Conservation (phyloP, 2,888 invertebrate species). For the Dromius quadrimaculatus region DNA sequence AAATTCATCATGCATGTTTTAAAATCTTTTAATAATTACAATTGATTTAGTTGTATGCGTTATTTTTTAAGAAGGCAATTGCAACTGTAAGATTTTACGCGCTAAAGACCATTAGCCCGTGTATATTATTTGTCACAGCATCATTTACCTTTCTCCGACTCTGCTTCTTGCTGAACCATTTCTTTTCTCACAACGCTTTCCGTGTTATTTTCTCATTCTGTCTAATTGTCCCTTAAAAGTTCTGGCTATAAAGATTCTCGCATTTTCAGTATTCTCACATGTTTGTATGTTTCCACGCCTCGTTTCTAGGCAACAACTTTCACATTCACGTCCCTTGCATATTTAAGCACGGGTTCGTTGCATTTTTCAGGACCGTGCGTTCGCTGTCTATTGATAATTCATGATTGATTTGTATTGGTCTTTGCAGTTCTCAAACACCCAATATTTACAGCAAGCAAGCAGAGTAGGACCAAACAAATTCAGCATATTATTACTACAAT, state of each 20-base stretch:
- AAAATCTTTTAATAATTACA: too few species aligned
- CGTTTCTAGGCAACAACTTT: slow-evolving; percentile 34
- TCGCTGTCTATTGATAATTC: slow-evolving; percentile 51
- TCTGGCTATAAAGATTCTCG: slow-evolving; percentile 2
- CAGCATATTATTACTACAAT: too few species aligned
- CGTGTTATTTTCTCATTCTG: neutral
- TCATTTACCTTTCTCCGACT: too few species aligned
- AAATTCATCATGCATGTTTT: too few species aligned
- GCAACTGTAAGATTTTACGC: too few species aligned
- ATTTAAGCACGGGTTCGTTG: slow-evolving; percentile 30
- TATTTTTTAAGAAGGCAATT: too few species aligned
- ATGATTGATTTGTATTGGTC: slow-evolving; percentile 52
- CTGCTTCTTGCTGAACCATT: too few species aligned
- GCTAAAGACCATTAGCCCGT: too few species aligned
- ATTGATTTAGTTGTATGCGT: too few species aligned
- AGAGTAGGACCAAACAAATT: too few species aligned
- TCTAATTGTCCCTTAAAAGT: slow-evolving; percentile 6
- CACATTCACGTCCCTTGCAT: slow-evolving; percentile 42
- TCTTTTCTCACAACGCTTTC: too few species aligned
- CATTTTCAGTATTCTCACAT: slow-evolving; percentile 13
- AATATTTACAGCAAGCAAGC: slow-evolving; percentile 46
- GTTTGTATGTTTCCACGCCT: slow-evolving; percentile 20
- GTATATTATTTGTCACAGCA: too few species aligned
- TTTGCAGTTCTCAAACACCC: slow-evolving; percentile 40
- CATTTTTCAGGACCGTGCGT: slow-evolving; percentile 38